Conservation (phyloP, 1,140 invertebrate species). For the Micrasema longulum region DNA sequence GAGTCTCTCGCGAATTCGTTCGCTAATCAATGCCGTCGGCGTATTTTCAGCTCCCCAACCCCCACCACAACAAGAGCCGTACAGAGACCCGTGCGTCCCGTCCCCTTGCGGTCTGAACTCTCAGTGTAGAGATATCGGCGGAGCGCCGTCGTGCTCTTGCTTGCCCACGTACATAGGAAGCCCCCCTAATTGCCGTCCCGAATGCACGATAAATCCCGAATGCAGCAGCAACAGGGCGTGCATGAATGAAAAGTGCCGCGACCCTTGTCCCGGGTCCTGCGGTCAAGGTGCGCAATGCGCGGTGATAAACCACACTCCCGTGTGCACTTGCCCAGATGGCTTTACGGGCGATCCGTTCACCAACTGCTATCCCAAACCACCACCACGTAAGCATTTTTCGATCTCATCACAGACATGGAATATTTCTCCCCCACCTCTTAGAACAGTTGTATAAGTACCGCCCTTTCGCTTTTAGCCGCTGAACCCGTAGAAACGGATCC, state of each 20-base stretch:
- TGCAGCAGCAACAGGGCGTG: conserved; percentile 79
- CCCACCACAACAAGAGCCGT: conserved; percentile 58
- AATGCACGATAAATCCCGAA: conserved; percentile 80
- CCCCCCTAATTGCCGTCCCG: conserved; percentile 79
- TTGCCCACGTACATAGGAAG: conserved; percentile 73
- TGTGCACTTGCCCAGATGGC: conserved; percentile 76
- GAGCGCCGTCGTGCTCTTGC: conserved; percentile 76
- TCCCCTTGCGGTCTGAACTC: conserved; percentile 80
- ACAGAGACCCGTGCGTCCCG: conserved; percentile 77
- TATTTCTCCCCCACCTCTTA: no score
- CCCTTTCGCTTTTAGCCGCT: conserved; percentile 57
- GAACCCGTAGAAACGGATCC: conserved; percentile 63
- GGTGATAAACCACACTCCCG: conserved; percentile 79
- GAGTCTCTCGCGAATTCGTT: neutral
- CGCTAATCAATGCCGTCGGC: conserved; percentile 11
- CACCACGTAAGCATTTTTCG: conserved; percentile 37
- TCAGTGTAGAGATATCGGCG: conserved; percentile 76
- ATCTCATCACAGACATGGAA: neutral
- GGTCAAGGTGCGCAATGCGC: conserved; percentile 75
- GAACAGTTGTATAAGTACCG: conserved; percentile 7
- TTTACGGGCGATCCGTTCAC: conserved; percentile 80
- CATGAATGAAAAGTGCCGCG: conserved; percentile 76
- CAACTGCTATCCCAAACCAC: conserved; percentile 66
- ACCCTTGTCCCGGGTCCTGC: conserved; percentile 79
- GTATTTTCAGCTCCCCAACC: conserved; percentile 60